A percentile compares a stretch with the other conserved stretches of the same genome.
phyloP scores from a whole-genome alignment of 2,113 vertebrate genomes.

The Sturnus vulgaris region DNA sequence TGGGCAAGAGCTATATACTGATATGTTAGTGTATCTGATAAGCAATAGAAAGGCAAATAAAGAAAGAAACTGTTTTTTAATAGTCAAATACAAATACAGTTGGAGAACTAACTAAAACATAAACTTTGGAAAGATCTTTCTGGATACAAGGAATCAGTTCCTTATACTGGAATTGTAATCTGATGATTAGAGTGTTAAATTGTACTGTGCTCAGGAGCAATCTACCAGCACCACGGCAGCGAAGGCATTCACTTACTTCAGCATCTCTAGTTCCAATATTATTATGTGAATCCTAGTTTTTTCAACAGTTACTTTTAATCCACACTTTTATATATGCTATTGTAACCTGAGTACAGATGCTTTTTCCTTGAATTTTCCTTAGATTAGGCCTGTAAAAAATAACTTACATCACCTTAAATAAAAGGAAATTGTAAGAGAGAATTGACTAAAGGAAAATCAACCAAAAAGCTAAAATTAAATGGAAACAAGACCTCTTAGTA shows the following conservation, averaged over 20 bases:
- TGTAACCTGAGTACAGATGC: background rate
- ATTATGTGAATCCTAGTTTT: background rate
- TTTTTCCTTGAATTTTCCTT: background rate
- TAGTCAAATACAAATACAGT: background rate
- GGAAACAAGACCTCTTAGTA: background rate
- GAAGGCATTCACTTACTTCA: background rate
- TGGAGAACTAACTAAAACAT: background rate
- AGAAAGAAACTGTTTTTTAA: background rate
- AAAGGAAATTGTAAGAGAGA: background rate
- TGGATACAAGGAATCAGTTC: background rate
- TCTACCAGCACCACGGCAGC: background rate
- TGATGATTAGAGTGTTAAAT: background rate
- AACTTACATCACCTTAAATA: background rate
- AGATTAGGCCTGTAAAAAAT: background rate
- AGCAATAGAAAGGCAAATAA: background rate
- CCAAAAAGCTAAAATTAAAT: constrained; percentile 18
- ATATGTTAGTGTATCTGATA: background rate
- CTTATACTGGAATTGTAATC: background rate
- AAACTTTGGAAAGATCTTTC: background rate
- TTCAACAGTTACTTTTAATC: background rate
- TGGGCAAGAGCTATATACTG: background rate
- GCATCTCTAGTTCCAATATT: background rate
- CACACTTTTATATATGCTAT: background rate
- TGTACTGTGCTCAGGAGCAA: background rate
- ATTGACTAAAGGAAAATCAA: background rate